Percentiles rank a stretch among this genome's conserved stretches.
Conservation (phyloP, 2,797 vertebrate genomes). For the Phrynocephalus forsythii region DNA sequence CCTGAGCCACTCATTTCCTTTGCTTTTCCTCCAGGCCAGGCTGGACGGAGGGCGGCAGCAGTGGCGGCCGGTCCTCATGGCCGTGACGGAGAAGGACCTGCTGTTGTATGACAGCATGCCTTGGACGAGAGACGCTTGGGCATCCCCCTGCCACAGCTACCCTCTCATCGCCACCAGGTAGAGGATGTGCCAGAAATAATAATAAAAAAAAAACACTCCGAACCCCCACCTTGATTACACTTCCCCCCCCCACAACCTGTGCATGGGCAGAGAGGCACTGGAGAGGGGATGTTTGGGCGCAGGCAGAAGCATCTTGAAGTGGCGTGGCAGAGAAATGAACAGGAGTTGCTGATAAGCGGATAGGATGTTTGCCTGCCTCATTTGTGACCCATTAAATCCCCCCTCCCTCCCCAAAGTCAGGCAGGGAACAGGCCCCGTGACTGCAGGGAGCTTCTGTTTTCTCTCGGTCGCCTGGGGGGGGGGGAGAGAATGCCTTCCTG, state of each 20-base stretch:
- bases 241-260: too few species aligned
- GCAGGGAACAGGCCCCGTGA: too few species aligned
- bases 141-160: constrained; percentile 89
- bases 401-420: too few species aligned
- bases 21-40: constrained; percentile 78
- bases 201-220: background rate
- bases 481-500: background rate
- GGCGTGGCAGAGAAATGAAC: too few species aligned
- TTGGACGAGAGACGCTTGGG: constrained; percentile 92
- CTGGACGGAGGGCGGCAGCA: constrained; percentile 91
- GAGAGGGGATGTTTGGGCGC: too few species aligned
- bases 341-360: too few species aligned
- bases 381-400: too few species aligned
- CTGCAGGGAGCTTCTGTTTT: background rate
- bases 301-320: too few species aligned
- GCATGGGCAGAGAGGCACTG: too few species aligned
- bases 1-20: background rate
- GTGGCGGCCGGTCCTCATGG: constrained; percentile 89
- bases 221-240: too few species aligned
- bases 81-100: constrained; percentile 94
- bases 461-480: background rate
- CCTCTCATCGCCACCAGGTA: constrained; percentile 94
- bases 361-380: too few species aligned
- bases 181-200: background rate
- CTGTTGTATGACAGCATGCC: constrained; percentile 93